Percentiles rank a stretch among this genome's conserved stretches.
Evolutionary conservation across 2,113 vertebrate species (phyloP).

Genomic region (Pachycephala philippinensis): DNA sequence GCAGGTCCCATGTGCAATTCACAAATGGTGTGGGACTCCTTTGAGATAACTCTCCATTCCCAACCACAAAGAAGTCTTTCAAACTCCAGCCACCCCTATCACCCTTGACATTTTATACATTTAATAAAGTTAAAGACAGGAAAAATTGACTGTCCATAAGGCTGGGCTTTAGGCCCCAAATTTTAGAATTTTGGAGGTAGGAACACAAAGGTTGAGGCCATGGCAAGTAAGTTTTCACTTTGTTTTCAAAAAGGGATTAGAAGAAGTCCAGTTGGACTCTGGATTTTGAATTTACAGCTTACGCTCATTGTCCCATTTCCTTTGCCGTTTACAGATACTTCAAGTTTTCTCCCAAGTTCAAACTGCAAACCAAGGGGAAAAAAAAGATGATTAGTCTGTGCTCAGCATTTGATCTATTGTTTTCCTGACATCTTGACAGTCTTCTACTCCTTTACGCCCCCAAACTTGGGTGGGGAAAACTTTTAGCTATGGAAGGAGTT

Average conservation of each 20-base stretch:
- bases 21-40: not conserved
- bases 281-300: not conserved
- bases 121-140: not conserved
- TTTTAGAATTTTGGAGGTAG: not conserved
- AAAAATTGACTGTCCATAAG: not conserved
- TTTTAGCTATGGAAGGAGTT: not conserved
- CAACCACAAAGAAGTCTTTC: not conserved
- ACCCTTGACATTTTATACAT: not conserved
- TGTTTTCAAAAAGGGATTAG: not conserved
- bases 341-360: slow-evolving; percentile 67
- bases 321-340: slow-evolving; percentile 46
- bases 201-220: not conserved
- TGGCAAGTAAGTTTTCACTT: not conserved
- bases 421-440: not conserved
- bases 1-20: not conserved
- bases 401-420: not conserved
- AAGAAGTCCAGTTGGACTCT: not conserved
- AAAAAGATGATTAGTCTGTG: not conserved
- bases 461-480: not conserved
- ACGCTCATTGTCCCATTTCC: slow-evolving; percentile 78
- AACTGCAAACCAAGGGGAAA: slow-evolving; percentile 46
- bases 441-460: not conserved
- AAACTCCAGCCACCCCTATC: not conserved
- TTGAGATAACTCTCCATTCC: not conserved
- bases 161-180: accelerated